phyloP scores from a whole-genome alignment of 2,888 invertebrate species.

The Drosophila seclusa region DNA sequence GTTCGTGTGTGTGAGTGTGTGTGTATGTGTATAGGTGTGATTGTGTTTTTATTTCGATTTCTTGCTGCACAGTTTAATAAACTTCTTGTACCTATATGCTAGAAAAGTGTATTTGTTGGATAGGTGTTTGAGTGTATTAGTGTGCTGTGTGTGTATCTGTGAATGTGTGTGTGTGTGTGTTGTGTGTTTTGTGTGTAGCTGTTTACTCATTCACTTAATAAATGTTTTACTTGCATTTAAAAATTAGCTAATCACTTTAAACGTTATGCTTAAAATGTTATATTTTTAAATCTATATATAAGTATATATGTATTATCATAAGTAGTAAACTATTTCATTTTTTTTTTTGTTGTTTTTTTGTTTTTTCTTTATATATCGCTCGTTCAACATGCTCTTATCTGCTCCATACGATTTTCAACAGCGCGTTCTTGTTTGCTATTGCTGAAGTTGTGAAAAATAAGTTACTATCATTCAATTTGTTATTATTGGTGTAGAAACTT shows the following conservation, averaged over 20 bases:
- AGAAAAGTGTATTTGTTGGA: slow-evolving; percentile 29
- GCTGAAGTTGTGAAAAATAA: slow-evolving; percentile 66
- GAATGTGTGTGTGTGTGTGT: slow-evolving; percentile 27
- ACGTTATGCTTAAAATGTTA: slow-evolving; percentile 58
- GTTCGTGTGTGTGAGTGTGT: slow-evolving; percentile 38
- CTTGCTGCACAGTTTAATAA: slow-evolving; percentile 50
- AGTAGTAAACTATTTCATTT: slow-evolving; percentile 48
- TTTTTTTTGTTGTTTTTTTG: slow-evolving; percentile 32
- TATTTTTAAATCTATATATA: slow-evolving; percentile 68
- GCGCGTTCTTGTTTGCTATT: slow-evolving; percentile 34
- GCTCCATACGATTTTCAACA: slow-evolving; percentile 26
- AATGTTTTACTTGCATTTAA: slow-evolving; percentile 66
- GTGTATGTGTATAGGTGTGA: slow-evolving; percentile 46
- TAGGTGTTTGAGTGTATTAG: slow-evolving; percentile 30
- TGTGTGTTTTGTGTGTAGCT: slow-evolving; percentile 30
- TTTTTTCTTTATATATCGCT: slow-evolving; percentile 33
- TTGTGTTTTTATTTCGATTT: slow-evolving; percentile 62
- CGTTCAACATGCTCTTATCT: slow-evolving; percentile 35
- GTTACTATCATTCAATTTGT: slow-evolving; percentile 67
- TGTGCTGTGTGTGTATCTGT: slow-evolving; percentile 28
- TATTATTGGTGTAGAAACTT: slow-evolving; percentile 65
- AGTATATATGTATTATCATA: slow-evolving; percentile 60
- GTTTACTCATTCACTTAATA: slow-evolving; percentile 45
- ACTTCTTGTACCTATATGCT: slow-evolving; percentile 56
- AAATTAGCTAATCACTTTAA: slow-evolving; percentile 73